Percentiles rank a stretch among this genome's conserved stretches.
phyloP scores from a whole-genome alignment of 2,888 invertebrate species.

The Eupsilia transversa region DNA sequence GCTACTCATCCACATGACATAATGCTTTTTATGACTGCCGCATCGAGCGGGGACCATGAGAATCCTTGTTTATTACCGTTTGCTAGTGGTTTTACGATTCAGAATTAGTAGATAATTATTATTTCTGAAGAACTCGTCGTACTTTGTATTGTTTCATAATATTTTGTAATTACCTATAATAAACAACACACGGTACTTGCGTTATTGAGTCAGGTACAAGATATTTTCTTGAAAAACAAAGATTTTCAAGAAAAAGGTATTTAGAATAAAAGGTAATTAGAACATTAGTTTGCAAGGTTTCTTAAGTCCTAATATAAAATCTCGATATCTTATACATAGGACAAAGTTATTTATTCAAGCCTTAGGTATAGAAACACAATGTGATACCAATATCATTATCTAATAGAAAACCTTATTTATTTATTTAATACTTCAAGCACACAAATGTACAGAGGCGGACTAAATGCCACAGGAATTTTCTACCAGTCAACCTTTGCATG shows the following conservation, averaged over 20 bases:
- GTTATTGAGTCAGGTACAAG: background rate
- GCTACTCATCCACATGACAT: background rate
- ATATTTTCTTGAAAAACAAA: background rate
- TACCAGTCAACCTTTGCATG: no score
- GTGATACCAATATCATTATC: background rate
- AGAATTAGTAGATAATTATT: constrained; percentile 16
- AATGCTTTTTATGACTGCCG: constrained; percentile 15
- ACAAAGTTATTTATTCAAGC: background rate
- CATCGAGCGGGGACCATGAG: constrained; percentile 11
- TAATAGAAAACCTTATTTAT: no score
- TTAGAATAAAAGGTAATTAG: background rate
- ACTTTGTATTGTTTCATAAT: constrained; percentile 24
- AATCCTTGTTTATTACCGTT: constrained; percentile 29
- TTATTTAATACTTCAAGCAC: no score
- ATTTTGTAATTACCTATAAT: constrained; percentile 15
- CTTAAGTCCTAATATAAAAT: background rate
- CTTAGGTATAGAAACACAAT: background rate
- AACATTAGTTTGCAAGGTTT: background rate
- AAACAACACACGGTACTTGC: background rate
- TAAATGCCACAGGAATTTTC: no score
- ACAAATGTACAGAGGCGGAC: no score
- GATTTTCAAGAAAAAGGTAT: background rate
- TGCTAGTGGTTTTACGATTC: constrained; percentile 20
- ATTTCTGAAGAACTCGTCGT: constrained; percentile 14
- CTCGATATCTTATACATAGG: background rate